These are phyloP conservation scores for Himantopus leucocephalus DNA, from an alignment of 2,113 vertebrate species.

Conservation along the genomic window DNA sequence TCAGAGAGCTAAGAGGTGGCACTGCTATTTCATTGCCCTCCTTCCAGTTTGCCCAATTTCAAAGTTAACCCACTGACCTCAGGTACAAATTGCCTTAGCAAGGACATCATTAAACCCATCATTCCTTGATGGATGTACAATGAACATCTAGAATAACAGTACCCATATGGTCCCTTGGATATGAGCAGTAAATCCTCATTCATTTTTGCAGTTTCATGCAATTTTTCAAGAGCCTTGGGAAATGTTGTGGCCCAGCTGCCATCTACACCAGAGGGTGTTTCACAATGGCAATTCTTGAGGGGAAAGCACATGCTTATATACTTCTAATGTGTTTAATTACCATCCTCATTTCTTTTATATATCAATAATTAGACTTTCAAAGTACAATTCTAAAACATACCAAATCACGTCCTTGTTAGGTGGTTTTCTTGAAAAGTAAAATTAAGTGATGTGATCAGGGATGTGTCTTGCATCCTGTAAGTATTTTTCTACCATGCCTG, in stretches of 20 bases:
- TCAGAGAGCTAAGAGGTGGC: not conserved
- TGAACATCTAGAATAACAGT: not conserved
- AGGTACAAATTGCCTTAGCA: conserved; percentile 25
- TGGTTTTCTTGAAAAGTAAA: not conserved
- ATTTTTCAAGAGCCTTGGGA: not conserved
- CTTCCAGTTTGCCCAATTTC: conserved; percentile 10
- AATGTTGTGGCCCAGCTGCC: not conserved
- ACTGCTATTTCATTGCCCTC: not conserved
- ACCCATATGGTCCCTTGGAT: not conserved
- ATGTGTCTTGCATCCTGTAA: not conserved
- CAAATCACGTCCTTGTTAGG: not conserved
- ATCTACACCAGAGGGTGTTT: not conserved
- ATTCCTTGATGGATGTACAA: not conserved
- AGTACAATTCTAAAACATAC: not conserved
- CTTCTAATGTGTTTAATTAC: not conserved
- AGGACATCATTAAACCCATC: conserved; percentile 30
- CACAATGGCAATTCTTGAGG: not conserved
- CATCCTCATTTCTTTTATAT: not conserved
- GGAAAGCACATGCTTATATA: not conserved
- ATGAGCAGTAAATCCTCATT: not conserved
- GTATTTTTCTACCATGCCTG: not conserved
- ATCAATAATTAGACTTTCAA: not conserved
- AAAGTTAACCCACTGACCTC: conserved; percentile 33
- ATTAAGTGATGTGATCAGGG: not conserved
- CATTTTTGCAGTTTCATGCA: not conserved